These are phyloP conservation scores for Olivierus martensii DNA, from an alignment of 1,140 invertebrate species.

Conservation along the genomic window DNA sequence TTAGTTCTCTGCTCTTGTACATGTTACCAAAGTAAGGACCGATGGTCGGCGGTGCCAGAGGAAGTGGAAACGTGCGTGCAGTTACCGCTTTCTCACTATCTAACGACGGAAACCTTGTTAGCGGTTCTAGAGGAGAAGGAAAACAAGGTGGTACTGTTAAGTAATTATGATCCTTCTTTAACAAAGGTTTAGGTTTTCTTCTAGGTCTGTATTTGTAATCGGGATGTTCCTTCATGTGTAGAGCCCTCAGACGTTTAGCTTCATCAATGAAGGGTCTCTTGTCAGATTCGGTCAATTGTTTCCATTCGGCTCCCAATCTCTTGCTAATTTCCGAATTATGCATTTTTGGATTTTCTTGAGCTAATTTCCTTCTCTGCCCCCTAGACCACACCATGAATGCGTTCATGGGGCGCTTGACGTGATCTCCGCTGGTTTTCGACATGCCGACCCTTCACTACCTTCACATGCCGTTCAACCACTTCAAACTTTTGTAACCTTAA, in stretches of 20 bases:
- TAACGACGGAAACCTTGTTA: conserved; percentile 4
- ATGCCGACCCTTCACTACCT: too few relatives aligned
- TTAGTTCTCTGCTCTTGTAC: conserved; percentile 2
- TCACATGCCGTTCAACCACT: too few relatives aligned
- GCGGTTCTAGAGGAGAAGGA: neutral
- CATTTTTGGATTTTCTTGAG: conserved; percentile 94
- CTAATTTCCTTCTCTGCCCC: conserved; percentile 72
- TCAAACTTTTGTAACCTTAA: too few relatives aligned
- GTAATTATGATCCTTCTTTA: conserved; percentile 55
- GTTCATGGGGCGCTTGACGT: conserved; percentile 26
- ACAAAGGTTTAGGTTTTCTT: conserved; percentile 71
- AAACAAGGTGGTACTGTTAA: neutral
- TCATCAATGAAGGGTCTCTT: conserved; percentile 98
- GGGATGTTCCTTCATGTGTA: conserved; percentile 86
- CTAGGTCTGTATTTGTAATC: conserved; percentile 79
- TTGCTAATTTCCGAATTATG: conserved; percentile 95
- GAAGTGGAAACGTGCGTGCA: conserved; percentile 16
- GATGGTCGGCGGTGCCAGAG: conserved; percentile 5
- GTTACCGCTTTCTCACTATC: conserved; percentile 22
- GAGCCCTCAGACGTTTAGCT: conserved; percentile 67
- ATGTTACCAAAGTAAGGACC: conserved; percentile 1
- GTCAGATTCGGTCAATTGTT: conserved; percentile 82
- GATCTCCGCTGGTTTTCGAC: conserved; percentile 30
- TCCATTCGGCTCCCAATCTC: conserved; percentile 88
- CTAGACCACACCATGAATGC: conserved; percentile 38